These are phyloP conservation scores for Sisyra nigra DNA, from an alignment of 2,888 invertebrate species.

Conservation along the genomic window DNA sequence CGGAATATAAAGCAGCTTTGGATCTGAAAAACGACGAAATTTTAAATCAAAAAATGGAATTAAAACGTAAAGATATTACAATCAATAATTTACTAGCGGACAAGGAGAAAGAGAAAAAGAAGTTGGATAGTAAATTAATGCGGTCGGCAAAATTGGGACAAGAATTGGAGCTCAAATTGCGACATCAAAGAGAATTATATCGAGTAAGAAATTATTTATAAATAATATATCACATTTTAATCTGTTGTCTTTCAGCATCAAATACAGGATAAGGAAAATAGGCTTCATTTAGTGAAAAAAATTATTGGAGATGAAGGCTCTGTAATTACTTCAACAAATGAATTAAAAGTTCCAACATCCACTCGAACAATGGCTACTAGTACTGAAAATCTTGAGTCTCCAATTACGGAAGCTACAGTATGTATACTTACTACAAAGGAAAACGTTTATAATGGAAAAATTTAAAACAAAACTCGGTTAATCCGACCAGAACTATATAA, in stretches of 20 bases:
- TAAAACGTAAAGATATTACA: slow-evolving; percentile 41
- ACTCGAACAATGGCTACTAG: too few relatives aligned
- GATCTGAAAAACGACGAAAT: slow-evolving; percentile 46
- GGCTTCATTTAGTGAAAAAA: slow-evolving; percentile 39
- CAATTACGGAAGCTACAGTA: too few relatives aligned
- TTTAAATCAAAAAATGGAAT: slow-evolving; percentile 44
- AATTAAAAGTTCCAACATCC: too few relatives aligned
- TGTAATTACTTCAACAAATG: slow-evolving; percentile 15
- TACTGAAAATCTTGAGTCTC: too few relatives aligned
- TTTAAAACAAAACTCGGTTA: too few relatives aligned
- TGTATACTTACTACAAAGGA: too few relatives aligned
- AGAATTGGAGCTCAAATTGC: slow-evolving; percentile 45
- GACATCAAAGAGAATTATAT: slow-evolving; percentile 38
- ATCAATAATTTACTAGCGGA: slow-evolving; percentile 40
- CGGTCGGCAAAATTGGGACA: slow-evolving; percentile 60
- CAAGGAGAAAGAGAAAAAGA: slow-evolving; percentile 47
- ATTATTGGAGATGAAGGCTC: slow-evolving; percentile 34
- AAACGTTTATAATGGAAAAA: too few relatives aligned
- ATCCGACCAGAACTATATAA: too few relatives aligned
- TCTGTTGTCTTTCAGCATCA: slow-evolving; percentile 25
- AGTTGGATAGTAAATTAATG: slow-evolving; percentile 42
- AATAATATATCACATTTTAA: too few relatives aligned
- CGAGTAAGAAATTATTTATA: slow-evolving; percentile 21
- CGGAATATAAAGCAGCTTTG: slow-evolving; percentile 18
- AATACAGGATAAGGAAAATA: slow-evolving; percentile 43